Conservation (phyloP, 2,888 invertebrate species). For the Lathronympha strigana region DNA sequence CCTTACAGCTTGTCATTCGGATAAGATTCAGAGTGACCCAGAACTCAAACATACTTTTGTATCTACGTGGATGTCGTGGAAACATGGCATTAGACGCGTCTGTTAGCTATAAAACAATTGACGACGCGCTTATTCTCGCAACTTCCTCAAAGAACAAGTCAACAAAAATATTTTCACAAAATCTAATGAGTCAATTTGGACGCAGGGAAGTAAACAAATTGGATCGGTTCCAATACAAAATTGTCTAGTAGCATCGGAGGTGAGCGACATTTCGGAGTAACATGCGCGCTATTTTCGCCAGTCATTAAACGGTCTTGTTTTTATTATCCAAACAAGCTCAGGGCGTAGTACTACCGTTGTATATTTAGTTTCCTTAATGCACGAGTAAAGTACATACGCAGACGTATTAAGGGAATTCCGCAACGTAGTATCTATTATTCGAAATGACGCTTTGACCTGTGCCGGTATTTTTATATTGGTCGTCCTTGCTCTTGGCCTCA, state of each 20-base stretch:
- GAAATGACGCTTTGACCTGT: slow-evolving; percentile 1
- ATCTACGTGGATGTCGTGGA: not conserved
- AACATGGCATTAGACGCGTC: not conserved
- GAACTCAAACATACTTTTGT: not conserved
- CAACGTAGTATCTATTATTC: slow-evolving; percentile 2
- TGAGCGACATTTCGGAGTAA: slow-evolving; percentile 74
- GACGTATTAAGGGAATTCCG: slow-evolving; percentile 10
- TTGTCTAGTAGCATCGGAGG: slow-evolving; percentile 66
- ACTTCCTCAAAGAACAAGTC: slow-evolving; percentile 44
- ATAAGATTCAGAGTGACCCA: not conserved
- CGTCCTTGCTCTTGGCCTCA: slow-evolving; percentile 24
- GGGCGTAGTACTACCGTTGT: slow-evolving; percentile 35
- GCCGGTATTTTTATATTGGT: slow-evolving; percentile 14
- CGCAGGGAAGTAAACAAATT: slow-evolving; percentile 65
- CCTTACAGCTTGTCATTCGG: not conserved
- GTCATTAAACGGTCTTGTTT: slow-evolving; percentile 58
- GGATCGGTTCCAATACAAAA: slow-evolving; percentile 71
- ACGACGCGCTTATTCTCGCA: slow-evolving; percentile 28
- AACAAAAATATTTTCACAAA: slow-evolving; percentile 62
- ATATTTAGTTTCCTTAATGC: slow-evolving; percentile 22
- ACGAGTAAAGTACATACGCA: not conserved
- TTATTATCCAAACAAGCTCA: slow-evolving; percentile 29
- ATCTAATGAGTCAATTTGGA: slow-evolving; percentile 50
- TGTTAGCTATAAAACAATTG: slow-evolving; percentile 28
- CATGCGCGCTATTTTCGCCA: slow-evolving; percentile 69